Evolutionary conservation across 2,888 invertebrate genomes (phyloP), one percentile per base, ranked within the genome.

Genomic region (Gnatocerus cornutus): DNA sequence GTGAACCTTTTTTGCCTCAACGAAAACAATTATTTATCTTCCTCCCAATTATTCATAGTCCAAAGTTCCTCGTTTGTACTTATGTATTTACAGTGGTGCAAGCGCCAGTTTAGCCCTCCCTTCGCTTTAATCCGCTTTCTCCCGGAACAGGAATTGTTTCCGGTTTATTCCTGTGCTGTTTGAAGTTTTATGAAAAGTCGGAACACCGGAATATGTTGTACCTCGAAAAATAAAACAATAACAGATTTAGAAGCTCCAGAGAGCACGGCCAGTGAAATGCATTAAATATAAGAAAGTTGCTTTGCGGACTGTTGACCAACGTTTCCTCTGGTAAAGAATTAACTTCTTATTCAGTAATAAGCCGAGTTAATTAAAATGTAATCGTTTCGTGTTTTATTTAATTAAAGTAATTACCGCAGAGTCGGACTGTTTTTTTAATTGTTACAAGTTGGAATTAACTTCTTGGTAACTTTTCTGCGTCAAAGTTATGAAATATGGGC

Each of bases 181-280:
- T 56, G 56, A 56, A 56, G 56, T 56, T 56, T 56, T 56, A 56
- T 56, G 56, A 41, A 43, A 56, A 10, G 56, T 41, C 43, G 56
- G 56, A 41, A 14, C 55, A 39, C 10, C 43, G 56, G 39, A 43
- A 41, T 43, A 56, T 41, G 41, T 56, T 41, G 56, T 56, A 43
- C 39, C 56, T 56, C 43, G 56, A 56, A 43, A 56, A 43, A 56
- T 56, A 56, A 56, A 56, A 56, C 29, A 56, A 56, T 56, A 56
- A 56, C 56, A 56, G 39, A 27, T 43, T 29, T 39, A 39, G 56
- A 56, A 41, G 56, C 43, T 43, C 41, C 29, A 39, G 39, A 43
- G 43, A 43, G 29, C 29, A 41, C 56, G 41, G 5, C 56, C 56
- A 27, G 6, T 33, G 33, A 37, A 48, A 59, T 59, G 46, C 59